A percentile compares a stretch with the other conserved stretches of the same genome.
These are phyloP conservation scores for Euplagia quadripunctaria DNA, from an alignment of 2,888 invertebrate species.

Conservation along the genomic window DNA sequence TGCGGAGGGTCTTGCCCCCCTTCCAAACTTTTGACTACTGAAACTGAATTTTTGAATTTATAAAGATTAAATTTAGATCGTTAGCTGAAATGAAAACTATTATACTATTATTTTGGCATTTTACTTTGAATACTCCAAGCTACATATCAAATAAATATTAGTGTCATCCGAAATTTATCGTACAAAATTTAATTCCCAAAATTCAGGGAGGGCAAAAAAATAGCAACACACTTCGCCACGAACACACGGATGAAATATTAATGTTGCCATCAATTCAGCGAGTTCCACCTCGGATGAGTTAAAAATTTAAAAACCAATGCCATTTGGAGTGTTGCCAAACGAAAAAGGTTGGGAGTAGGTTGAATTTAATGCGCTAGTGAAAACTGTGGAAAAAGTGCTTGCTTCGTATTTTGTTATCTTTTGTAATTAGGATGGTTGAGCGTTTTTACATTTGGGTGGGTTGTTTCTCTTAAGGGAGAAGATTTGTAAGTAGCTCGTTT, in stretches of 20 bases:
- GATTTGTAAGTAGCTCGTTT: neutral
- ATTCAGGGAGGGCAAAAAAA: slow-evolving; percentile 31
- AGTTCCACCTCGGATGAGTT: slow-evolving; percentile 63
- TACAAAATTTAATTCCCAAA: slow-evolving; percentile 39
- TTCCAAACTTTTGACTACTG: too few relatives aligned
- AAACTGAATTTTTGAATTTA: too few relatives aligned
- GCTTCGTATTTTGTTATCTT: slow-evolving; percentile 34
- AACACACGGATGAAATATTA: slow-evolving; percentile 65
- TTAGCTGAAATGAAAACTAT: neutral
- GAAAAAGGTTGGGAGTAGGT: slow-evolving; percentile 44
- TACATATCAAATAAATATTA: slow-evolving; percentile 31
- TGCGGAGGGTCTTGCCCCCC: too few relatives aligned
- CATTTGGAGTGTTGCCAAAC: slow-evolving; percentile 74
- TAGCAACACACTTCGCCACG: slow-evolving; percentile 41
- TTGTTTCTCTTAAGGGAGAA: neutral
- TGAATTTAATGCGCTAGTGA: slow-evolving; percentile 49
- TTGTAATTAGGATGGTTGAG: slow-evolving; percentile 29
- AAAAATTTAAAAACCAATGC: slow-evolving; percentile 78
- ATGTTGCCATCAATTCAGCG: slow-evolving; percentile 68
- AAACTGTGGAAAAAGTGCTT: slow-evolving; percentile 36
- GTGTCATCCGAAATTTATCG: slow-evolving; percentile 33
- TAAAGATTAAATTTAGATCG: too few relatives aligned
- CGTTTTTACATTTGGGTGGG: neutral
- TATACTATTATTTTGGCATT: neutral
- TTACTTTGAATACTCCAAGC: neutral